Base-by-base conservation (phyloP, 2,113 vertebrate genomes). In the Hystrix cristata region DNA sequence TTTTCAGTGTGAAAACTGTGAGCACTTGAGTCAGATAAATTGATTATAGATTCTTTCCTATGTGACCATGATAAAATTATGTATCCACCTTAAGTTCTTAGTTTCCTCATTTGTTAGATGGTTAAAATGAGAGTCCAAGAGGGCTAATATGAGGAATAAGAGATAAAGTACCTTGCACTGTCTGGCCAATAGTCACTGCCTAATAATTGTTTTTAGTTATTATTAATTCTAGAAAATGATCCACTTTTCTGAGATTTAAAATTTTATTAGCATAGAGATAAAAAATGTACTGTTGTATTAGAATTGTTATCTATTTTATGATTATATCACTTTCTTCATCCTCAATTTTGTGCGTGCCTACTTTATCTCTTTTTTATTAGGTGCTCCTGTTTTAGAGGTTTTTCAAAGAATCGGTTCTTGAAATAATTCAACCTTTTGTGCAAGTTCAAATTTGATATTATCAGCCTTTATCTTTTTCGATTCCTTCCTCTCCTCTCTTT, bases 311-410 rank as follows among this genome's bases (percentile, higher is more conserved):
- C 65, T 84, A 65, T 86, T 71, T 76, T 65, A 46, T 78, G n/a
- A 76, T 65, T 79, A 4, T 84, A 27, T 91, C 25, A 55, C 51
- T n/a, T 74, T 64, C 91, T 65, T 71, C 15, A 82, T 95, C 95
- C 64, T 82, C 60, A 86, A 88, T 64, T 93, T 81, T 89, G 59
- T 60, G 19, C 69, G 27, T 87, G 14, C 80, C 59, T 87, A 88
- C 74, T 96, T 96, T 94, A 86, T 96, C 89, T 97, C 78, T 96
- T 86, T 88, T 90, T 96, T 62, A 87, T 27, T 87, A 46, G 12
- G 64, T 91, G 57, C 91, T 18, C 46, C 95, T 92, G 29, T 79
- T 59, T 60, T 62, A 94, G 69, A 91, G 15, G 53, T 87, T 95
- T 96, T 91, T 91, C 16, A 78, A 89, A 91, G 38, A 88, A 67